Evolutionary conservation across 2,888 invertebrate genomes (phyloP), one percentile per base, ranked within the genome.

Genomic region (Dioctria linearis): DNA sequence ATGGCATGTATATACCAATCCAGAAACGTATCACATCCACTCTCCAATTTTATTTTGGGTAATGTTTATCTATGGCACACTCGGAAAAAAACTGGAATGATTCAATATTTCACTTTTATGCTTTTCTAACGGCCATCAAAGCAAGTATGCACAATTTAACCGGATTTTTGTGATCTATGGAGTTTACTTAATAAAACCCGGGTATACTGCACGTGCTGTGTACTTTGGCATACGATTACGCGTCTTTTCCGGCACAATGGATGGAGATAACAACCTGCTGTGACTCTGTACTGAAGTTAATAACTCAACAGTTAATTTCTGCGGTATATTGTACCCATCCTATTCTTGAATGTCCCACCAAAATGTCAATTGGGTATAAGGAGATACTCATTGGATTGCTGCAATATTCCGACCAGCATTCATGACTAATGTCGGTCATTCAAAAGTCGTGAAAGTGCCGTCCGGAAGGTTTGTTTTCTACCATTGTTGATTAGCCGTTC

Each of bases 321-420:
- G 73, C 25, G 25, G 43, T 2, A n/a, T 75, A 59, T 57, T 59
- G 73, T 49, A 57, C 73, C 42, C 43, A 43, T 75, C 42, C 43
- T 25, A 59, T 75, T 75, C 73, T 75, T 75, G 42, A 43, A 9
- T 43, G 42, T 75, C 73, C 73, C 73, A 57, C 13, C 73, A 59
- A 75, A 25, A 59, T 49, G 42, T 59, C 59, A 59, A 75, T 75
- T 59, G 49, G 25, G 43, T 59, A 25, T 25, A 75, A 43, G 59
- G 42, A 57, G 73, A 75, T 6, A 75, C 43, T 75, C 73, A 43
- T 75, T 57, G 43, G 59, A 75, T 8, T 42, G 59, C 43, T 25
- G 42, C 43, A 2, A 59, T 59, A 40, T 75, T 57, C 42, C 8
- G 43, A 8, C 39, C n/a, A 25, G 57, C 57, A 57, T 42, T 43